Base-by-base conservation (phyloP, 2,888 invertebrate species). In the Elegia similella region DNA sequence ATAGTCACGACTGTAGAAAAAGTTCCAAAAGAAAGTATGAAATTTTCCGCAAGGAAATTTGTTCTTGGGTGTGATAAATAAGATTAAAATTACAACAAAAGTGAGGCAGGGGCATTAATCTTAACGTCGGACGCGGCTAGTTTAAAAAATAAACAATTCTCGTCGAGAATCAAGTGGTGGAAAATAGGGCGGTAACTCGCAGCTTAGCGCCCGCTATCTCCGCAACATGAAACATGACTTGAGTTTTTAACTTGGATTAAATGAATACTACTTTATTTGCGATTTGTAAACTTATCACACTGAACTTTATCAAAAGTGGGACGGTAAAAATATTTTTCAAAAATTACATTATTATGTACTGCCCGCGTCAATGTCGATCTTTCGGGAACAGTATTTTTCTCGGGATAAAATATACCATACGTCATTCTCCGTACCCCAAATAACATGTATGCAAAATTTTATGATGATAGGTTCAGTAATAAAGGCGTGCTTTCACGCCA, bases 71-170 rank as follows among this genome's bases (percentile, higher is more conserved):
- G 50, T 50, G 17, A 50, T 50, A 50, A 50, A 50, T 50, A 38
- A 50, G 50, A 50, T 50, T 34, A 50, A 50, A 50, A 50, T 50
- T 50, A 50, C 50, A 50, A 50, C 50, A 50, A 34, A 34, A 48
- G 34, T 38, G 15, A 5, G 34, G 50, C 17, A 34, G 38, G 34
- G 38, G 32, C 34, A 50, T 50, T 50, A 50, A 50, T 50, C 34
- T 17, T 17, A 16, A 16, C 34, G 50, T 50, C 50, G 50, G 50
- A 7, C 50, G 30, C 16, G 38, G 50, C 50, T 50, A 50, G 50
- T 50, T 50, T 34, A 50, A 50, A 50, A 50, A 50, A 50, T 34
- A 50, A 50, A 50, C 50, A 50, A 50, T 34, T 50, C 15, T 7
- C 50, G 34, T 32, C 50, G 17, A 34, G 16, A 16, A 34, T 48